Conservation (phyloP, 2,888 invertebrate genomes). For the Suillia variegata region DNA sequence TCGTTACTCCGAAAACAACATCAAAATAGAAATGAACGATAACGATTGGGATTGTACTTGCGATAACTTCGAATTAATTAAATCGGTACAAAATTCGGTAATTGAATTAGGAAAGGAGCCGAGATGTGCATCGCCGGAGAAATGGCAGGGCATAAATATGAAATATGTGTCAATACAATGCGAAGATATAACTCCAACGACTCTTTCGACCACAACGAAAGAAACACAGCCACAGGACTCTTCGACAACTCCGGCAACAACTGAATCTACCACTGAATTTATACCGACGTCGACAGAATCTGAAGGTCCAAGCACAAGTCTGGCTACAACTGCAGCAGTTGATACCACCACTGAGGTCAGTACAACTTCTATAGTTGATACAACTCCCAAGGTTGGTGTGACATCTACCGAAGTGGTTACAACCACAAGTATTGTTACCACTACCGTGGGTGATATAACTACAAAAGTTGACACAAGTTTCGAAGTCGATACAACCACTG, state of each 20-base stretch:
- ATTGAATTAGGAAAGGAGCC: neutral
- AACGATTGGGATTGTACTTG: slow-evolving; percentile 40
- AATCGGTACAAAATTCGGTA: slow-evolving; percentile 7
- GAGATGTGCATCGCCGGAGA: slow-evolving; percentile 27
- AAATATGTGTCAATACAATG: neutral
- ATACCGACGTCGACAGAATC: too few species aligned
- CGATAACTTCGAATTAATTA: slow-evolving; percentile 22
- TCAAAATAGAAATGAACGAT: slow-evolving; percentile 23
- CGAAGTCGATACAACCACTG: neutral
- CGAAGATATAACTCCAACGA: neutral
- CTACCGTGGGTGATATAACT: neutral
- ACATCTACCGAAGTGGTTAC: neutral
- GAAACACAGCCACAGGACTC: neutral
- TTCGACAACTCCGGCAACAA: neutral
- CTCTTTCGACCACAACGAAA: neutral
- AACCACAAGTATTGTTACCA: slow-evolving; percentile 6
- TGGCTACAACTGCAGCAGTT: neutral
- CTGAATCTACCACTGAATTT: neutral
- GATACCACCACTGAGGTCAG: neutral
- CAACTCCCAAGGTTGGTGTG: neutral
- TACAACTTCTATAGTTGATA: neutral
- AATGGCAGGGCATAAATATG: slow-evolving; percentile 12
- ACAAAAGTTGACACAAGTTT: neutral
- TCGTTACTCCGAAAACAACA: neutral
- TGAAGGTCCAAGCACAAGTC: too few species aligned